Conservation (phyloP, 2,797 vertebrate species). For the Danio tinwini region DNA sequence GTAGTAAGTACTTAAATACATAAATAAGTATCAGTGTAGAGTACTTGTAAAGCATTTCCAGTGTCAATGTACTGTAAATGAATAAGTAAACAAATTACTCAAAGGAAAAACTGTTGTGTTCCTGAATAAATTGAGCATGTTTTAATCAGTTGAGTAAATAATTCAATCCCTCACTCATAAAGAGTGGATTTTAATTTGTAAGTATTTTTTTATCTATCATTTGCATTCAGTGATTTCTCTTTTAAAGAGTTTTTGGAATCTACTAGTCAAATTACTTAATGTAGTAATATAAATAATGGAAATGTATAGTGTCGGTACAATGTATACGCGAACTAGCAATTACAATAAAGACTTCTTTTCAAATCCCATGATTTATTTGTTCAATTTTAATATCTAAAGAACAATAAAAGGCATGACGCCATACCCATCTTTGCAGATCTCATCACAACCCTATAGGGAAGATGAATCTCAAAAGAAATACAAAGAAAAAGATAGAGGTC, state of each 20-base stretch:
- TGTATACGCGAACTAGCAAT: too few species aligned
- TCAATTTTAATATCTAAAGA: neutral
- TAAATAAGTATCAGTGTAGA: too few species aligned
- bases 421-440: neutral
- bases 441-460: conserved; percentile 11
- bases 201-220: too few species aligned
- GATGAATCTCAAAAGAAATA: conserved; percentile 30
- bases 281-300: too few species aligned
- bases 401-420: neutral
- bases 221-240: too few species aligned
- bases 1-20: too few species aligned
- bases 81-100: neutral
- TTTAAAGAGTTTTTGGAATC: too few species aligned
- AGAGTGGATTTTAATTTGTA: too few species aligned
- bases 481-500: conserved; percentile 28
- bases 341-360: neutral
- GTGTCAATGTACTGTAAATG: too few species aligned
- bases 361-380: neutral
- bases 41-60: too few species aligned
- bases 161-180: neutral
- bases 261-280: too few species aligned
- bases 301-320: too few species aligned
- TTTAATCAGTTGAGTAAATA: neutral
- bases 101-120: neutral
- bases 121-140: neutral